phyloP scores from a whole-genome alignment of 2,113 vertebrate species.

The Dasyurus viverrinus region DNA sequence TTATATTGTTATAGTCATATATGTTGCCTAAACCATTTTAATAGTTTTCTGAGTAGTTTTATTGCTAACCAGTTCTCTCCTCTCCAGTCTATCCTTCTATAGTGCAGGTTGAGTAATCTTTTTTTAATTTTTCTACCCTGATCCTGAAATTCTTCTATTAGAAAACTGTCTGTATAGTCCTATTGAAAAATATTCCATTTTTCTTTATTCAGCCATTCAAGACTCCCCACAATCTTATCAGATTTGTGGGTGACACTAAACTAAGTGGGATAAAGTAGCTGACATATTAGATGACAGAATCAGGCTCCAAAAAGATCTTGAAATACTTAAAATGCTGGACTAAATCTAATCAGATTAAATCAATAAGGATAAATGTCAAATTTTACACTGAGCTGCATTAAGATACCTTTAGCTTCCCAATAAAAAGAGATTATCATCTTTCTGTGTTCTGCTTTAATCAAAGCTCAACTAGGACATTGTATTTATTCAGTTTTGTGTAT shows the following conservation, averaged over 20 bases:
- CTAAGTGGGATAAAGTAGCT: not conserved
- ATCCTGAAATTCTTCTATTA: not conserved
- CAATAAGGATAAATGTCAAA: not conserved
- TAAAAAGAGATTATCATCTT: not conserved
- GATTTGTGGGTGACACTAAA: not conserved
- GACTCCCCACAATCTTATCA: not conserved
- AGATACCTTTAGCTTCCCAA: not conserved
- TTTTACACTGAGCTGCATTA: not conserved
- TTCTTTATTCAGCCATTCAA: not conserved
- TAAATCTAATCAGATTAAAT: too few relatives aligned
- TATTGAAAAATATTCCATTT: not conserved
- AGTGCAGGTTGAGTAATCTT: not conserved
- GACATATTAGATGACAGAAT: not conserved
- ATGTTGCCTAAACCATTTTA: not conserved
- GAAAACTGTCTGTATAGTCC: not conserved
- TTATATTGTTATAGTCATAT: not conserved
- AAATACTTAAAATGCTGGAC: not conserved
- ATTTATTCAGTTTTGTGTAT: not conserved
- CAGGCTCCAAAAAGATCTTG: not conserved
- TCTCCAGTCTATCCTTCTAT: too few relatives aligned
- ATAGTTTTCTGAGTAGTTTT: not conserved
- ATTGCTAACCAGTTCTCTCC: too few relatives aligned
- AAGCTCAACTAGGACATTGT: not conserved
- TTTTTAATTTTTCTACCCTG: not conserved
- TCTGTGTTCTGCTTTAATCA: not conserved